Percentiles rank a stretch among this genome's conserved stretches.
phyloP scores from a whole-genome alignment of 1,140 invertebrate genomes.

The Vollenhovia emeryi region DNA sequence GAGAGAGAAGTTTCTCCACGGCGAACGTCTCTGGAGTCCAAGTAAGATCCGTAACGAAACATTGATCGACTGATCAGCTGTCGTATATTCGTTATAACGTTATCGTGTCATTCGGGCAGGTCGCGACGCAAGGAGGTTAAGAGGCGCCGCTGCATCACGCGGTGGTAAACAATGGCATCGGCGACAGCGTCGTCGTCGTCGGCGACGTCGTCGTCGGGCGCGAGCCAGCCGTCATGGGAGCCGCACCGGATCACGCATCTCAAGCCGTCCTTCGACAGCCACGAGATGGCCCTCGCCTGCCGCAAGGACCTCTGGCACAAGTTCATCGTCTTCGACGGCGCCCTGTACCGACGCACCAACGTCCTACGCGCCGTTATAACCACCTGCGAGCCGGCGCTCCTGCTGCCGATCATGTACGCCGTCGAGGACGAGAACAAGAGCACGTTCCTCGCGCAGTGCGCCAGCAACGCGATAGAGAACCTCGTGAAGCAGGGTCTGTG shows the following conservation, averaged over 20 bases:
- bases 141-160: neutral
- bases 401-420: conserved; percentile 79
- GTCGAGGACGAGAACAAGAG: conserved; percentile 74
- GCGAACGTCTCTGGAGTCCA: neutral
- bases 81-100: neutral
- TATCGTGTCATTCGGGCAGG: neutral
- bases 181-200: neutral
- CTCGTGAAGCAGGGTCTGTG: conserved; percentile 77
- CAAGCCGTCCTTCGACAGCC: conserved; percentile 76
- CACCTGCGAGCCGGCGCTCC: conserved; percentile 75
- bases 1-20: neutral
- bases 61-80: neutral
- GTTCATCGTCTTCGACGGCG: conserved; percentile 80
- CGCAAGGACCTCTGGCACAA: conserved; percentile 83
- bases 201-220: neutral
- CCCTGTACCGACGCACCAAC: conserved; percentile 65
- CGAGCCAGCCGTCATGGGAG: conserved; percentile 59
- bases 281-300: conserved; percentile 75
- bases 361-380: conserved; percentile 76
- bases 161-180: conserved; percentile 28
- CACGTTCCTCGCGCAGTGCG: conserved; percentile 79
- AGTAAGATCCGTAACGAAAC: neutral
- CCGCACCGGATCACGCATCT: conserved; percentile 77
- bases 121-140: neutral
- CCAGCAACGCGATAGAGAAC: conserved; percentile 73